Conservation (phyloP, 1,140 invertebrate genomes). For the Apis laboriosa region DNA sequence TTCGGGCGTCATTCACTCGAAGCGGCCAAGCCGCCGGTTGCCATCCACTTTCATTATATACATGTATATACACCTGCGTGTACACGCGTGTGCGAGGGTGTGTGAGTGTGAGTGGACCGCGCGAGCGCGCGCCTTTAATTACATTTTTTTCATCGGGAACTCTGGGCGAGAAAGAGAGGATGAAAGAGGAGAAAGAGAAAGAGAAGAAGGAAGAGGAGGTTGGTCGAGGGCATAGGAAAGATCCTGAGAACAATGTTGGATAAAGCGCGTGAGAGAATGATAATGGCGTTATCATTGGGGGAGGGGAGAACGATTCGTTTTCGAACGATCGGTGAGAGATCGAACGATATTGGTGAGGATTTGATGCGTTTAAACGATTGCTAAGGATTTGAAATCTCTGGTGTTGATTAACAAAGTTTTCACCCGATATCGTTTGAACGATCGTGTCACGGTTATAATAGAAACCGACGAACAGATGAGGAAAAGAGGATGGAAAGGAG, state of each 20-base stretch:
- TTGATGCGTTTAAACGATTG: too few species aligned
- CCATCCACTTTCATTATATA: constrained; percentile 77
- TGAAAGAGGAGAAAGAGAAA: constrained; percentile 15
- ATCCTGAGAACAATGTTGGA: constrained; percentile 36
- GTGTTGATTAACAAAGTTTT: neutral
- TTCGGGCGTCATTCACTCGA: constrained; percentile 79
- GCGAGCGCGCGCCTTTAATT: constrained; percentile 75
- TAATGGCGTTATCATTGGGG: constrained; percentile 22
- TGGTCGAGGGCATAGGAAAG: constrained; percentile 41
- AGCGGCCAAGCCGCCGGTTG: constrained; percentile 69
- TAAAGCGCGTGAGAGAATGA: constrained; percentile 21
- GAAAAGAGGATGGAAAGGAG: neutral
- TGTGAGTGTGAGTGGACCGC: neutral
- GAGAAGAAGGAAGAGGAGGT: constrained; percentile 27
- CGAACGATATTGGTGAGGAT: neutral
- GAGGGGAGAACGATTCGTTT: constrained; percentile 3
- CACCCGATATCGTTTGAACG: neutral
- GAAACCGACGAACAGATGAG: neutral
- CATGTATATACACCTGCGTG: constrained; percentile 24
- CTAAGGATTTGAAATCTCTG: neutral
- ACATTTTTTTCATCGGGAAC: constrained; percentile 75
- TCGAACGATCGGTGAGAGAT: neutral
- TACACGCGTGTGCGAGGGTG: constrained; percentile 20
- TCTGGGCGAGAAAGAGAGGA: constrained; percentile 51
- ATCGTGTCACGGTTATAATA: neutral